These are phyloP conservation scores for Odontomyia ornata DNA, from an alignment of 2,888 invertebrate genomes.

Conservation along the genomic window DNA sequence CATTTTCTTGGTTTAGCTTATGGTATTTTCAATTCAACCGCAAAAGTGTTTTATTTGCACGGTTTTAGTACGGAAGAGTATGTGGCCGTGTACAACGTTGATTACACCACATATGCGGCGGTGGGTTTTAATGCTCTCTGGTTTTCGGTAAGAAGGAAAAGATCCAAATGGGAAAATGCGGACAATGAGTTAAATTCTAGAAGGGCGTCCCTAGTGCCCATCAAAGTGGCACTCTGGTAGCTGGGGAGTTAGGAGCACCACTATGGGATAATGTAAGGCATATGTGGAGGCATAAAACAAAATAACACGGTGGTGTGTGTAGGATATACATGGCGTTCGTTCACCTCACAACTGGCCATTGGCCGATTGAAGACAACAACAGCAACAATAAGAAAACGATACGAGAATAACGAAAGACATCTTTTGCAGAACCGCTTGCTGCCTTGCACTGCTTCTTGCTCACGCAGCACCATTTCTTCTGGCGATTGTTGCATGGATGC, in stretches of 20 bases:
- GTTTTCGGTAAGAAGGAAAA: neutral
- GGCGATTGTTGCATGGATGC: conserved; percentile 18
- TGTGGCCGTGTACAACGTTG: neutral
- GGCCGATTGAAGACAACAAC: conserved; percentile 55
- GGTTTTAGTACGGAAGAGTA: neutral
- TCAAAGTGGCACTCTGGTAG: neutral
- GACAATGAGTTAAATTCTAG: conserved; percentile 1
- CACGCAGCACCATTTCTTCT: conserved; percentile 25
- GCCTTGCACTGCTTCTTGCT: neutral
- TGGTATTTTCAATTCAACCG: neutral
- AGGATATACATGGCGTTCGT: conserved; percentile 55
- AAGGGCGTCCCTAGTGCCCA: neutral
- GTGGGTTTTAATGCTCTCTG: neutral
- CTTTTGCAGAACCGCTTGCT: conserved; percentile 19
- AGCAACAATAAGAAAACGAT: conserved; percentile 30
- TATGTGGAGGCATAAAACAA: neutral
- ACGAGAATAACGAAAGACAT: conserved; percentile 22
- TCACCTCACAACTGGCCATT: conserved; percentile 56
- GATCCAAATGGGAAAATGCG: neutral
- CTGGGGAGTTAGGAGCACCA: neutral
- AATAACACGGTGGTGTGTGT: conserved; percentile 50
- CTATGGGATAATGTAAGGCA: neutral
- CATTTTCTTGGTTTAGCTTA: neutral
- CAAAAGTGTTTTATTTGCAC: conserved; percentile 1
- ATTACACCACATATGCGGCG: neutral